Evolutionary conservation across 2,888 invertebrate species (phyloP), one percentile per base, ranked within the genome.

Genomic region (Limnephilus lunatus): DNA sequence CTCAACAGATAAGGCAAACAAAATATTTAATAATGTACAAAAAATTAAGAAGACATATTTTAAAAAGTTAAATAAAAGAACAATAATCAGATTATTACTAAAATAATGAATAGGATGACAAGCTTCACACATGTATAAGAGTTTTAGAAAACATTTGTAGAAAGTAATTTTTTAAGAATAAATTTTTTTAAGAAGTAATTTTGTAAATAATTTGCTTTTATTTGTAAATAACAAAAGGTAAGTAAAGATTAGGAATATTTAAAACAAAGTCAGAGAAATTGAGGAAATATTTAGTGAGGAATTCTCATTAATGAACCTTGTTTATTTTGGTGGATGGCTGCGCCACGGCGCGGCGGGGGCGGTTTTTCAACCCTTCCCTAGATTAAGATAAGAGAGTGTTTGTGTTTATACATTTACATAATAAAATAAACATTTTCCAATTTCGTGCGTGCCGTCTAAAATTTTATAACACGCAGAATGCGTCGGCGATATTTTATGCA

Each of bases 311-410:
- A 89, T 89, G 39, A 80, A 89, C 35, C 31, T 25, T 81, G 80
- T 35, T 89, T 89, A 80, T 89, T 89, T 80, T 31, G 81, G 39
- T 80, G 88, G 88, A 19, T 32, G 88, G 35, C 32, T 31, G 68
- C 39, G 11, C 81, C 11, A 25, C 80, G 19, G 80, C n/a, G 25
- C 80, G 19, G 39, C n/a, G 25, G 88, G 88, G 88, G 31, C 68
- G n/a, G 88, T 89, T 89, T 89, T 89, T 89, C 88, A 89, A 88
- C 39, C 86, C 35, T 25, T 31, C 48, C 85, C 48, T 48, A 39
- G 68, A 68, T 68, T 68, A 68, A 68, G 68, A 68, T 68, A 68
- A 68, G 68, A 2, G 9, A 68, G 25, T 25, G 68, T 68, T 68
- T 68, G 68, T 68, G 68, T 68, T n/a, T 68, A 68, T 68, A 68